Conservation (phyloP, 2,113 vertebrate species). For the Ictalurus furcatus region DNA sequence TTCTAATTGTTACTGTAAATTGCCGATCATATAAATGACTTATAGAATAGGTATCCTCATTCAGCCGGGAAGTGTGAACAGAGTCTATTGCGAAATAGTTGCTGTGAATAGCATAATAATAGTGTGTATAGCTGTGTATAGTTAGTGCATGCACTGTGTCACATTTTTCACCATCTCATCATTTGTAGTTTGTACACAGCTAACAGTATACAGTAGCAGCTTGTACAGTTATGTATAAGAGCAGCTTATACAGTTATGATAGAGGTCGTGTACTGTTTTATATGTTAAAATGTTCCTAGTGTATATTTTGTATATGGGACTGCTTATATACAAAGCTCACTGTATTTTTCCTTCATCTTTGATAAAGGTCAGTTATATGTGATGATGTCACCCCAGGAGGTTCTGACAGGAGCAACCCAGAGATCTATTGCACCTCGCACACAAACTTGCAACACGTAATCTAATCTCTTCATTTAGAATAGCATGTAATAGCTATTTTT, state of each 20-base stretch:
- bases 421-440: constrained; percentile 88
- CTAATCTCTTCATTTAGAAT: constrained; percentile 41
- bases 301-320: background rate
- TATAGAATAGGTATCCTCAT: background rate
- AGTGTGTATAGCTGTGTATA: background rate
- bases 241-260: background rate
- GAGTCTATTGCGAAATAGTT: background rate
- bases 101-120: background rate
- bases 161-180: background rate
- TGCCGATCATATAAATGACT: background rate
- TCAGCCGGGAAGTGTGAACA: background rate
- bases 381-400: constrained; percentile 97
- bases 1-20: background rate
- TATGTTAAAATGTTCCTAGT: background rate
- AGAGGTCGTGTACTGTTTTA: background rate
- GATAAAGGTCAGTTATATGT: constrained; percentile 89
- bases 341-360: background rate
- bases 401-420: constrained; percentile 84
- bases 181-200: background rate
- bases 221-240: background rate
- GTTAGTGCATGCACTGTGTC: background rate
- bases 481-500: background rate
- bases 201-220: too few relatives aligned
- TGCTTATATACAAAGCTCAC: background rate
- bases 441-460: constrained; percentile 89